Base-by-base conservation (phyloP, 2,113 vertebrate species). In the Stigmatopora nigra region DNA sequence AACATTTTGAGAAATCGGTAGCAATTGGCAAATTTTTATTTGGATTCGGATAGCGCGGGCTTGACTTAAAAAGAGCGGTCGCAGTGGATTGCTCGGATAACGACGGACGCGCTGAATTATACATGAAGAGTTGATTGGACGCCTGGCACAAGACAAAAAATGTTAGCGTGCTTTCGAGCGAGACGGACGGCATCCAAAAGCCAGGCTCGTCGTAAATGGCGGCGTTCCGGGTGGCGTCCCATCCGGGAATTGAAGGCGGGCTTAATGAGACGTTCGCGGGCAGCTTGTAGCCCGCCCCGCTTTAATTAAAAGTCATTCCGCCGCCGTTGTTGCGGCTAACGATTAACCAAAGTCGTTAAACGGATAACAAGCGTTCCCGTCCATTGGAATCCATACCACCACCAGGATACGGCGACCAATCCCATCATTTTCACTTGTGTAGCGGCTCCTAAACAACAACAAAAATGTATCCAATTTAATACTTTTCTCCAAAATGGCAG, bases 241-340 rank as follows among this genome's bases (percentile, higher is more conserved):
- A 5, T 10, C 17, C 16, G 45, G 45, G 61, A 63, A 46, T 67
- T 60, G 52, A 52, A 36, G 2, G 35, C 51, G 62, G 14, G 31
- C 56, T 53, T 35, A 31, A 44, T 63, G 65, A 61, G 19, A 45
- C 65, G 72, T 52, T 38, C 56, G 16, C 52, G 31, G 59, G 65
- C 72, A 36, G 63, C 17, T 1, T 52, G 62, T 62, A 58, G 31
- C 61, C 64, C 53, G 19, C 1, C 13, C 2, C 22, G 2, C 51
- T 61, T 72, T 76, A 72, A 80, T 78, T 76, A 63, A 75, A 73
- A 70, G 65, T 63, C 13, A 47, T n/a, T 55, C 12, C 4, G 19
- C 41, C 38, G 15, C 25, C 53, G 22, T 31, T 31, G 53, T 25
- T 12, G 38, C 45, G 38, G 19, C 59, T 61, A 61, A 61, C 41